Percentiles rank a stretch among this genome's conserved stretches.
Conservation (phyloP, 2,113 vertebrate genomes). For the Gadus chalcogrammus region DNA sequence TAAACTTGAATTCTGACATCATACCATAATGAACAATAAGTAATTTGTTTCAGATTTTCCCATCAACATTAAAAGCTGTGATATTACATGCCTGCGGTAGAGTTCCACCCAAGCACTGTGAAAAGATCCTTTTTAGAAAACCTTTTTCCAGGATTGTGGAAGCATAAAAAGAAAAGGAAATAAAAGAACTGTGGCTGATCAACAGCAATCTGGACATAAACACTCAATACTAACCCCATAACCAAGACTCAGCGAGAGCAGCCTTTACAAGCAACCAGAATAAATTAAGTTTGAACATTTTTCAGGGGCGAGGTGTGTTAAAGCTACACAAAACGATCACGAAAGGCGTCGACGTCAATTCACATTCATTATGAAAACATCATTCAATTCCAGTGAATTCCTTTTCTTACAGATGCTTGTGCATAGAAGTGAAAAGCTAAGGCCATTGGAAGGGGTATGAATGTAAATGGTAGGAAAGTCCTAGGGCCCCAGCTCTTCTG, state of each 20-base stretch:
- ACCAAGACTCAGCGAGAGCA: slow-evolving; percentile 26
- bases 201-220: slow-evolving; percentile 64
- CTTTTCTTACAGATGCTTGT: slow-evolving; percentile 49
- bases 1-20: slow-evolving; percentile 67
- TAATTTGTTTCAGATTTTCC: slow-evolving; percentile 29
- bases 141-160: slow-evolving; percentile 33
- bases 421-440: slow-evolving; percentile 75
- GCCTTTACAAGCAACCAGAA: slow-evolving; percentile 51
- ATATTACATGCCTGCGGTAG: slow-evolving; percentile 37
- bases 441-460: slow-evolving; percentile 47
- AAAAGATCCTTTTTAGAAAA: slow-evolving; percentile 19
- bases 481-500: too few relatives aligned
- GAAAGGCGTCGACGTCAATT: slow-evolving; percentile 49
- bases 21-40: slow-evolving; percentile 49
- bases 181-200: slow-evolving; percentile 61
- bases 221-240: slow-evolving; percentile 32
- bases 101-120: slow-evolving; percentile 34
- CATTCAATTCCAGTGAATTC: slow-evolving; percentile 34
- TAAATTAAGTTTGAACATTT: slow-evolving; percentile 65
- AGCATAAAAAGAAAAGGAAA: slow-evolving; percentile 42
- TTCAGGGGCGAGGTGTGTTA: slow-evolving; percentile 53
- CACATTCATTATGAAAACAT: slow-evolving; percentile 55
- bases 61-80: slow-evolving; percentile 43
- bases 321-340: slow-evolving; percentile 46
- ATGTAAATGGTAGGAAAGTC: too few relatives aligned